Percentiles rank a stretch among this genome's conserved stretches.
Conservation (phyloP, 2,113 vertebrate genomes). For the Urocynchramus pylzowi region DNA sequence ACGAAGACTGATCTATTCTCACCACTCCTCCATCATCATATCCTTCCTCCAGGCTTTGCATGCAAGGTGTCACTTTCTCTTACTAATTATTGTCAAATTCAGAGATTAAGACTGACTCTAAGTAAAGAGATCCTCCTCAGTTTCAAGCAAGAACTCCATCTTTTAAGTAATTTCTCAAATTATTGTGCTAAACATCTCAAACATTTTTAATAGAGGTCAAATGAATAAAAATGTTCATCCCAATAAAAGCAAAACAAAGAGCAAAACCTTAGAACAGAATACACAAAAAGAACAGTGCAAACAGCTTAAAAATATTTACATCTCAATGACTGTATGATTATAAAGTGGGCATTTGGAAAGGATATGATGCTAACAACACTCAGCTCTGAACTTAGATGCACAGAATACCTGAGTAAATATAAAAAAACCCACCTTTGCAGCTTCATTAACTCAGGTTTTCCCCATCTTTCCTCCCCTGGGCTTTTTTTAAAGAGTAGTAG, state of each 20-base stretch:
- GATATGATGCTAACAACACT: background rate
- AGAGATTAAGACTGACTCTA: background rate
- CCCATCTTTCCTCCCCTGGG: background rate
- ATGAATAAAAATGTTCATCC: background rate
- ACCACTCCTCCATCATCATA: conserved; percentile 9
- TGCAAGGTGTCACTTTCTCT: background rate
- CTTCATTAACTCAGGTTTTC: background rate
- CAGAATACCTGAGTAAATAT: background rate
- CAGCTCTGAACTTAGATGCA: background rate
- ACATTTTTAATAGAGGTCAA: background rate
- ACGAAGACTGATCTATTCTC: background rate
- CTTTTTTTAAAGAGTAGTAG: background rate
- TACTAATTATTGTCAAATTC: background rate
- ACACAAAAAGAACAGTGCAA: background rate
- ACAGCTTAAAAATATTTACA: background rate
- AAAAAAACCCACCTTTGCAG: accelerated
- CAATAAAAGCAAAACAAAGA: background rate
- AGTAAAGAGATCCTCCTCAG: background rate
- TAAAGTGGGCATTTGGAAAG: background rate
- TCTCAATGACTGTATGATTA: background rate
- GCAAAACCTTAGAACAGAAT: background rate
- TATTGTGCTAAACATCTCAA: background rate
- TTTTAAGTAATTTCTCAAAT: background rate
- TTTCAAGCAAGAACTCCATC: background rate
- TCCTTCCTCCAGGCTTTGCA: conserved; percentile 1